Base-by-base conservation (phyloP, 2,888 invertebrate genomes). In the Meloe dianella region DNA sequence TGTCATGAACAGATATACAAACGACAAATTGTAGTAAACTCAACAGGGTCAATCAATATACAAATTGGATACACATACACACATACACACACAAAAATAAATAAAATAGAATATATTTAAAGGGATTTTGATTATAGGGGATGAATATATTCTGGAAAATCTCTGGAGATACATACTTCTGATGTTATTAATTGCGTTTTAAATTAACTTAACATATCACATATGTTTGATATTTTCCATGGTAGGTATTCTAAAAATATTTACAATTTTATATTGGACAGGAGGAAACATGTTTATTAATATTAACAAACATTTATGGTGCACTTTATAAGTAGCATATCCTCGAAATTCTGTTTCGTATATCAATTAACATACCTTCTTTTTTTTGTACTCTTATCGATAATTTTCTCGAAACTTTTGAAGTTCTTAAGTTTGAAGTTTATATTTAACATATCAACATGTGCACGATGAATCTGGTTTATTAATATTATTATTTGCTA, bases 1-100 rank as follows among this genome's bases (percentile, higher is more conserved):
- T 74, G 76, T 76, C 76, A 76, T 66, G 68, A 71, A 68, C 75
- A 76, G 74, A 69, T 60, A 65, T 20, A 47, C 51, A 67, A 66
- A 64, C 63, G 71, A 70, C 71, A 68, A 70, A 72, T 65, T 67
- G 67, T 71, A 72, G 71, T 74, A 70, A n/a, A 74, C 72, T 65
- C 68, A 67, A 73, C 71, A 71, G 73, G 73, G 72, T 71, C 74
- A 74, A 74, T 75, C 74, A 72, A 67, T 68, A 61, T 24, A 66
- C 70, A 69, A 73, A 74, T 75, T 73, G 72, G 74, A 75, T 72
- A 71, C 74, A 74, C 22, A 12, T n/a, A 27, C 5, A 27, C 4
- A 24, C 10, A 66, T 58, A 63, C 64, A 63, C 64, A 64, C n/a
- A n/a, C n/a, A n/a, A n/a, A 62, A 64, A 54, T 54, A 24, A 14